Base-by-base conservation (phyloP, 2,113 vertebrate genomes). In the Talpa occidentalis region DNA sequence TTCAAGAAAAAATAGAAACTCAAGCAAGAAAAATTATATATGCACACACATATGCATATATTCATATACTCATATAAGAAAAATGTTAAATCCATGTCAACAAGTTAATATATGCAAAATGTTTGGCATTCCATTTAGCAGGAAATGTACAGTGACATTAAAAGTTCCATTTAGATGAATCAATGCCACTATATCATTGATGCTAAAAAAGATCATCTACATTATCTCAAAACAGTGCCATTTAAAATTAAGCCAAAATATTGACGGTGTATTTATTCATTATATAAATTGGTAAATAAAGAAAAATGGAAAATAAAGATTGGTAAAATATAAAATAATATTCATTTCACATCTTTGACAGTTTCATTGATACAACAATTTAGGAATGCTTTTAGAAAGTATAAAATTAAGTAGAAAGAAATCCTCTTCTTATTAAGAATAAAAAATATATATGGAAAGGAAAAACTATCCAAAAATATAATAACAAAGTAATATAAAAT, bases 81-180 rank as follows among this genome's bases (percentile, higher is more conserved):
- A 19, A 30, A 35, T 59, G 1, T 76, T 52, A 87, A 89, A 54
- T 89, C 30, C 3, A 81, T 91, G 16, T 6, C 67, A 85, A 69
- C 35, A 69, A 85, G 8, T 44, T 93, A 95, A 94, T 86, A 35
- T 54, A 89, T 79, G 30, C 17, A 69, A 47, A 82, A 82, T 66
- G 37, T 1, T 81, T 52, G 74, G 22, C 30, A 93, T 87, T 40
- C 10, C 52, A 93, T 87, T 94, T 93, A 93, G 52, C 52, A 83
- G 64, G 44, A 97, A 92, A 95, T 85, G 64, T 86, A 82, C 19
- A 86, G 42, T 96, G 83, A 82, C 40, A 80, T 96, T 93, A 91
- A 95, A 95, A 69, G 35, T 91, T 83, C 26, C 44, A 70, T 70
- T 89, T 73, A 74, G 49, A 86, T 82, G 24, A 91, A 82, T 91